Conservation (phyloP, 2,888 invertebrate genomes). For the Maniola hyperantus region DNA sequence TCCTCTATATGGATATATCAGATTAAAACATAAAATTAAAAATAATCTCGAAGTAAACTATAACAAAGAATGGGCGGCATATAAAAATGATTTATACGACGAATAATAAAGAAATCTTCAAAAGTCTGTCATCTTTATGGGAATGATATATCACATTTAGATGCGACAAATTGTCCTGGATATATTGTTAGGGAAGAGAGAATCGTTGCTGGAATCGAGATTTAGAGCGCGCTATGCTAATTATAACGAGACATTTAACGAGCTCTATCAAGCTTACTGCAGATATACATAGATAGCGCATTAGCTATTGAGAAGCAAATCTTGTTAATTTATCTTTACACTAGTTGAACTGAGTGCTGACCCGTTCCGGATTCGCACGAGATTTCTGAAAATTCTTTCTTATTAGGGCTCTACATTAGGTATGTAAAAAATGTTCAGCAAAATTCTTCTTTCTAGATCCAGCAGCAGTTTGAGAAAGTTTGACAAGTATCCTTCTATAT, state of each 20-base stretch:
- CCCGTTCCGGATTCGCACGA: no score
- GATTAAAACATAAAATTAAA: background rate
- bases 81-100: constrained; percentile 25
- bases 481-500: no score
- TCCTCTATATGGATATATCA: no score
- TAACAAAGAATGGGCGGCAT: background rate
- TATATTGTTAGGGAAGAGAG: constrained; percentile 26
- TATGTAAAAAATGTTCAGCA: no score
- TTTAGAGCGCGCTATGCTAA: constrained; percentile 38
- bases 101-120: constrained; percentile 21
- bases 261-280: constrained; percentile 24
- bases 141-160: constrained; percentile 34
- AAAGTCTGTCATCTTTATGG: constrained; percentile 36
- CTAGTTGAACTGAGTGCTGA: background rate
- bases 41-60: background rate
- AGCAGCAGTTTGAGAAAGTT: no score
- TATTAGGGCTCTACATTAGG: no score
- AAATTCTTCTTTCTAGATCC: no score
- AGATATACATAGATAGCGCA: background rate
- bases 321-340: background rate
- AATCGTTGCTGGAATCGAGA: constrained; percentile 37
- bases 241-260: constrained; percentile 39
- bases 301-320: background rate
- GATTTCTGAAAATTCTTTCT: no score
- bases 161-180: constrained; percentile 41